phyloP scores from a whole-genome alignment of 2,888 invertebrate genomes.

The Rapana venosa region DNA sequence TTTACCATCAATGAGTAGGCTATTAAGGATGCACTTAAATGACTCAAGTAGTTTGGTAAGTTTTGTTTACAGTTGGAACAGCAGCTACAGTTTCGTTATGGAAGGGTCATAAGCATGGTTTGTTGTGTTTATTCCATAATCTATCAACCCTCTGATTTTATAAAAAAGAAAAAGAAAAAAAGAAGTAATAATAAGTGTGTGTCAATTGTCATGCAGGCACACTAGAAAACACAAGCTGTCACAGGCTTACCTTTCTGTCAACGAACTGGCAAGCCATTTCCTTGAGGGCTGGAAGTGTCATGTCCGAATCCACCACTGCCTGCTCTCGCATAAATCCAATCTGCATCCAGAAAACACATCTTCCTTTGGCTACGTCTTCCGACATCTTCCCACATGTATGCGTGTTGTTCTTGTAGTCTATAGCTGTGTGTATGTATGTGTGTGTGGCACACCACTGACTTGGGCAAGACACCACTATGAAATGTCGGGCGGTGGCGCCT shows the following conservation, averaged over 20 bases:
- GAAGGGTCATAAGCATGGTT: too few species aligned
- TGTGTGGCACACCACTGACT: slow-evolving; percentile 19
- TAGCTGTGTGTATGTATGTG: neutral
- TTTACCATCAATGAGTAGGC: too few species aligned
- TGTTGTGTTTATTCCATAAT: too few species aligned
- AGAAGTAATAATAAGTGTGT: too few species aligned
- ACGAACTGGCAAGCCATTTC: slow-evolving; percentile 96
- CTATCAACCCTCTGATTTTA: too few species aligned
- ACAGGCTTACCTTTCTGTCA: slow-evolving; percentile 89
- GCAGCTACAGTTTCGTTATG: too few species aligned
- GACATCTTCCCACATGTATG: slow-evolving; percentile 63
- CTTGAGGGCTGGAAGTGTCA: slow-evolving; percentile 93
- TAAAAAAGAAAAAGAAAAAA: too few species aligned
- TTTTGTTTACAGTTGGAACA: too few species aligned
- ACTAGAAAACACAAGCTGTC: neutral
- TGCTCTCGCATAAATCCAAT: slow-evolving; percentile 94
- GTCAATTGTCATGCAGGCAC: too few species aligned
- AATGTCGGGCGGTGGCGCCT: slow-evolving; percentile 23
- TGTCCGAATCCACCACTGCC: slow-evolving; percentile 88
- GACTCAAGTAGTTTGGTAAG: too few species aligned
- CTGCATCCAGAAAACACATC: slow-evolving; percentile 94
- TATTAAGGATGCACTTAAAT: too few species aligned
- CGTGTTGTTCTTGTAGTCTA: neutral
- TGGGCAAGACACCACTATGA: neutral
- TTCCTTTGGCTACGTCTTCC: slow-evolving; percentile 73